Evolutionary conservation across 2,888 invertebrate genomes (phyloP).

Genomic region (Drosophila leonis): DNA sequence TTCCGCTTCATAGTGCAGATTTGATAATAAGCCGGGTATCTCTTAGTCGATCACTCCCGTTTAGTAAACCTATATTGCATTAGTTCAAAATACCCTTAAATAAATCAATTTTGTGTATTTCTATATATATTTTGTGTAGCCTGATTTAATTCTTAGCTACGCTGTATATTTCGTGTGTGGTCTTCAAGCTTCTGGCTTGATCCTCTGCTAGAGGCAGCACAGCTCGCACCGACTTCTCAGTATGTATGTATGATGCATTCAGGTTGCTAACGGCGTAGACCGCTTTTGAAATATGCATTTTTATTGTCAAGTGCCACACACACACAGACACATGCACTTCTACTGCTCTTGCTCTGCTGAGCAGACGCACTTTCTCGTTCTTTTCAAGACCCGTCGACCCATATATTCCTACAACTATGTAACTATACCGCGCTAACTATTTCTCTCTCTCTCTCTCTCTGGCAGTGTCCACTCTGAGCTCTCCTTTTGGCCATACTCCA

Average conservation of each 20-base stretch:
- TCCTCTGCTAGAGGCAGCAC: background rate
- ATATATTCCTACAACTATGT: constrained; percentile 62
- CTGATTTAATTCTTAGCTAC: background rate
- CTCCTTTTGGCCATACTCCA: background rate
- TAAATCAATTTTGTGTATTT: too few relatives aligned
- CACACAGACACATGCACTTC: background rate
- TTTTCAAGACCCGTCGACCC: constrained; percentile 64
- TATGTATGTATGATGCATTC: constrained; percentile 10
- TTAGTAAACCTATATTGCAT: too few relatives aligned
- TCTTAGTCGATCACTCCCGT: too few relatives aligned
- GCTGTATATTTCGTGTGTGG: background rate
- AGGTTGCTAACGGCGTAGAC: constrained; percentile 45
- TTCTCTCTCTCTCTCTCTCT: constrained; percentile 37
- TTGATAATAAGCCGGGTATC: too few relatives aligned
- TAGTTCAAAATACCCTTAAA: too few relatives aligned
- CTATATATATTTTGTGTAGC: too few relatives aligned
- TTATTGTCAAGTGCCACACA: constrained; percentile 42
- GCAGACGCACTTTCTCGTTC: constrained; percentile 67
- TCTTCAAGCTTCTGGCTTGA: background rate
- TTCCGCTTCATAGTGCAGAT: too few relatives aligned
- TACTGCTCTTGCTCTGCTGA: background rate
- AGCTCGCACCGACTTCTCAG: background rate
- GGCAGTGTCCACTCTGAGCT: constrained; percentile 7
- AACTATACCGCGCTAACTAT: constrained; percentile 56
- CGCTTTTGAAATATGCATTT: constrained; percentile 48